Base-by-base conservation (phyloP, 2,113 vertebrate species). In the Oncorhynchus kisutch region DNA sequence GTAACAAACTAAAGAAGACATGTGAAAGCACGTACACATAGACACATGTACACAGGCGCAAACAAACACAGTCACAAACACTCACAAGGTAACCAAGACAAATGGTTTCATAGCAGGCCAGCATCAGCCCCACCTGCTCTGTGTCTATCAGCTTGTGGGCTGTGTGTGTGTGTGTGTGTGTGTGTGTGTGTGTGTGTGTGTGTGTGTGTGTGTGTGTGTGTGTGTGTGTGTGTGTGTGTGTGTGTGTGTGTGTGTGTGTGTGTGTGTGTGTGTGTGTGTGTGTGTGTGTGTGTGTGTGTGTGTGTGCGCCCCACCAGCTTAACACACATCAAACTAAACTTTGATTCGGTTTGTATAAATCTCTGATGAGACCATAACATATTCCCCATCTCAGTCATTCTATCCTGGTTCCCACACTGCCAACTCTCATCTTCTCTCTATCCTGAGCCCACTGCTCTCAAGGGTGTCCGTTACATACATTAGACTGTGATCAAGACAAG, bases 61-160 rank as follows among this genome's bases (percentile, higher is more conserved):
- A 16, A 70, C 39, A 14, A 16, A 70, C 8, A 18, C n/a, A 73
- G 3, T 18, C 57, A 73, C 20, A 31, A 3, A n/a, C 6, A 29
- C 67, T 20, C 54, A 60, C 16, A 73, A 12, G 29, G 59, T 4
- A 64, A 24, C 57, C 34, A 60, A 73, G 29, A 60, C 60, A 73
- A 73, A 73, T 24, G 9, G 34, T 64, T 62, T 62, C 59, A 62
- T 39, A 54, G 54, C 29, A 62, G 62, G 59, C 54, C 57, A 34
- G 29, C 59, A 39, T 18, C 48, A 22, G 20, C 5, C 18, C n/a
- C 31, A 69, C 34, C 70, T 72, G 70, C 62, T 71, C 60, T 75
- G 62, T 79, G 68, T 51, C 72, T 69, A 72, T 34, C 54, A 77
- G 62, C 39, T 8, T 74, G 48, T 64, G n/a, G 25, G 16, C 29